Percentiles rank a stretch among this genome's conserved stretches.
These are phyloP conservation scores for Stenotaenia linearis DNA, from an alignment of 2,888 invertebrate genomes.

Conservation along the genomic window DNA sequence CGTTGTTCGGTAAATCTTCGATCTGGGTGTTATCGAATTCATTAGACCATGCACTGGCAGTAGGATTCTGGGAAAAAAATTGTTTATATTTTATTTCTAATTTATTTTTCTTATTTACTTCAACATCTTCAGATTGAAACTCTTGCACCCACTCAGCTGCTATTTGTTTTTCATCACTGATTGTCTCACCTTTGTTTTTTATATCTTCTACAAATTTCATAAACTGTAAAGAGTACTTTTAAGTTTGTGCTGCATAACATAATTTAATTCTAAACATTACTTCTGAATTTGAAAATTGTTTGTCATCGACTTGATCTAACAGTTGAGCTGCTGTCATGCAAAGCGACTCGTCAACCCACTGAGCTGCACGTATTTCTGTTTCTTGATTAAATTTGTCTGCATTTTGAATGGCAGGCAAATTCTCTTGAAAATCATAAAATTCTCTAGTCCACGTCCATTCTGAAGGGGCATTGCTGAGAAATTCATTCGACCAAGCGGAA, in stretches of 20 bases:
- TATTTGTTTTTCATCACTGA: conserved; percentile 36
- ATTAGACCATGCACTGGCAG: conserved; percentile 41
- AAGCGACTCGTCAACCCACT: conserved; percentile 54
- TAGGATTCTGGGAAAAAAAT: conserved; percentile 5
- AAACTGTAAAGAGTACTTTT: not conserved
- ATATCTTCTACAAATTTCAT: conserved; percentile 22
- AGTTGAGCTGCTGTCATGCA: conserved; percentile 54
- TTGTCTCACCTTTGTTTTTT: conserved; percentile 32
- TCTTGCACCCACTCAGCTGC: conserved; percentile 38
- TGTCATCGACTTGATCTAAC: conserved; percentile 53
- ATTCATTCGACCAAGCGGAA: not conserved
- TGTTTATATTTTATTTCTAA: too few species aligned
- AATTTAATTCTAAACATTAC: conserved; percentile 42
- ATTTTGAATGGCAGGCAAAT: not conserved
- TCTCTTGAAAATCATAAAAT: not conserved
- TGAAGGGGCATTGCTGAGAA: not conserved
- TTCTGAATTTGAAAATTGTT: conserved; percentile 65
- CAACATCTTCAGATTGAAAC: conserved; percentile 34
- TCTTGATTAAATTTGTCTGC: not conserved
- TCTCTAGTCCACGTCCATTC: conserved; percentile 30
- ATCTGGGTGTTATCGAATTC: conserved; percentile 46
- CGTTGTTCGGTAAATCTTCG: conserved; percentile 51
- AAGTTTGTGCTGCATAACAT: not conserved
- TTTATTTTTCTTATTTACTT: conserved; percentile 34
- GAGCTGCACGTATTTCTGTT: not conserved